phyloP scores from a whole-genome alignment of 2,888 invertebrate genomes.

The Petrolisthes manimaculis region DNA sequence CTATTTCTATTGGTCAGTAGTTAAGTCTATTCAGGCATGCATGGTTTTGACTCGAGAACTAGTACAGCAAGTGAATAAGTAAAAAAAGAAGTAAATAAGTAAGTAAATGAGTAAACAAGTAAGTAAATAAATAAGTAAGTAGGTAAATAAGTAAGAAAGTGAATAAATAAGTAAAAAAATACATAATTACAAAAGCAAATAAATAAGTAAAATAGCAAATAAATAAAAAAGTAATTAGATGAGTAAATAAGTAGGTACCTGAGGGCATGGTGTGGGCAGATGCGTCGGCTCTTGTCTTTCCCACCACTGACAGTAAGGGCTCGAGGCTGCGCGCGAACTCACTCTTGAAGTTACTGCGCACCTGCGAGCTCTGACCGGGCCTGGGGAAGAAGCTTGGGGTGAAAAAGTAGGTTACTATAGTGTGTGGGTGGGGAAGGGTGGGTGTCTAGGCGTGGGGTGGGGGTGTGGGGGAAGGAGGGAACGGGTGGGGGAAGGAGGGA shows the following conservation, averaged over 20 bases:
- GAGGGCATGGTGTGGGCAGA: constrained; percentile 45
- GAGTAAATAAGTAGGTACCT: constrained; percentile 27
- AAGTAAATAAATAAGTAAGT: no score
- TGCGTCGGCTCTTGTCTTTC: constrained; percentile 47
- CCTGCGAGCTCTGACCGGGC: constrained; percentile 74
- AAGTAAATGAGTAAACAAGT: no score
- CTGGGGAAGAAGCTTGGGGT: constrained; percentile 67
- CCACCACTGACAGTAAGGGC: constrained; percentile 72
- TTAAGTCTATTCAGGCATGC: no score
- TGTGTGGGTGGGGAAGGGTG: constrained; percentile 3
- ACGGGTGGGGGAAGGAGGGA: not conserved
- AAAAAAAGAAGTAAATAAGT: no score
- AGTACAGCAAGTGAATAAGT: no score
- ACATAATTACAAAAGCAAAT: no score
- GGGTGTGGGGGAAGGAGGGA: not conserved
- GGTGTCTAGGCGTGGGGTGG: constrained; percentile 20
- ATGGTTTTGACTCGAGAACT: no score
- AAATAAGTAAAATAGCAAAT: no score
- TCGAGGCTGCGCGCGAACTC: constrained; percentile 78
- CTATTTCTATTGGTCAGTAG: no score
- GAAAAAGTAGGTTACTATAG: constrained; percentile 45
- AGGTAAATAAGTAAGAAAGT: no score
- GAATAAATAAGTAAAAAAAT: no score
- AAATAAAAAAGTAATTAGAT: no score
- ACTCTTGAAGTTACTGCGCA: constrained; percentile 75